Base-by-base conservation (phyloP, 2,113 vertebrate species). In the Amazona guildingii region DNA sequence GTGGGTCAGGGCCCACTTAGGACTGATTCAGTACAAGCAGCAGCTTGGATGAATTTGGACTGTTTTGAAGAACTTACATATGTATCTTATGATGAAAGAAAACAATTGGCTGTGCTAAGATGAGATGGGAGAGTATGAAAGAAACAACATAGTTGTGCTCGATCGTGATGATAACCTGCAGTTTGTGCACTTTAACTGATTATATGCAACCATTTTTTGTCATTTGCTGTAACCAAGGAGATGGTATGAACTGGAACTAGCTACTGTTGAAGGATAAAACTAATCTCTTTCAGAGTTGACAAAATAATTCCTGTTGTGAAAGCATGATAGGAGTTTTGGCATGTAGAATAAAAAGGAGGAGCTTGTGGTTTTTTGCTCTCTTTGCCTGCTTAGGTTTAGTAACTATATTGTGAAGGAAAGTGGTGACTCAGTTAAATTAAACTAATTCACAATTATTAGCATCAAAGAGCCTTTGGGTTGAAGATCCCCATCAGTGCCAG, bases 261-360 rank as follows among this genome's bases (percentile, higher is more conserved):
- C 63, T 93, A 44, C 57, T 84, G 19, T 23, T 76, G 64, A 74
- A 87, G 41, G 62, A 62, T 87, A 95, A 94, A 54, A 39, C 10
- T 80, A 87, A 92, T 85, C 69, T 17, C 68, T 79, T 74, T 59
- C 54, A 77, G 59, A 70, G 25, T 15, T 88, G 75, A 37, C 48
- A 63, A 73, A 95, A 51, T 90, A 93, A 94, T 93, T 94, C 68
- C 68, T 83, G 31, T 94, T 88, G 88, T 74, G 85, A 76, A 90
- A 90, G 85, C 85, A n/a, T 63, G 82, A 51, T 52, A 70, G 55
- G n/a, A 67, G n/a, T 77, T 95, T 83, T 95, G 87, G 68, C 82
- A 67, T 5, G 3, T 35, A 29, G 46, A 62, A 66, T 35, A 20
- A 43, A 90, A 73, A 23, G 82, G 90, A 74, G 82, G 78, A 92